phyloP scores from a whole-genome alignment of 2,888 invertebrate genomes.

The Nipponacmea schrenckii region DNA sequence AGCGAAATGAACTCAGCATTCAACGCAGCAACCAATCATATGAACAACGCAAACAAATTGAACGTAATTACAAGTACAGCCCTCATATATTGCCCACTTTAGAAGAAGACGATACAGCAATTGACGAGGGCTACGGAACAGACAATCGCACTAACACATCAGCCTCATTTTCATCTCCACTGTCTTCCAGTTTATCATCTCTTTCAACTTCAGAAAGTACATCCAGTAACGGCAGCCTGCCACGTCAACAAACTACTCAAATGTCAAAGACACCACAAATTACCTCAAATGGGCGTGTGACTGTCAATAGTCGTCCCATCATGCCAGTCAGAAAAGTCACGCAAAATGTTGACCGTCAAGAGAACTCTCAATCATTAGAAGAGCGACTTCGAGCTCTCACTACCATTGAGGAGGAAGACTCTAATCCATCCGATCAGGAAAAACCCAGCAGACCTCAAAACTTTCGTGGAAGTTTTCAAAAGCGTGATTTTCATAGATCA shows the following conservation, averaged over 20 bases:
- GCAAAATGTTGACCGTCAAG: slow-evolving; percentile 13
- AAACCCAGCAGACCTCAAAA: neutral
- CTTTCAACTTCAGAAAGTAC: slow-evolving; percentile 35
- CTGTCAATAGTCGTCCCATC: slow-evolving; percentile 17
- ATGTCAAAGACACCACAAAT: slow-evolving; percentile 19
- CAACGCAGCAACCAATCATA: slow-evolving; percentile 42
- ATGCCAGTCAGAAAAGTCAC: slow-evolving; percentile 20
- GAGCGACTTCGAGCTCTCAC: slow-evolving; percentile 52
- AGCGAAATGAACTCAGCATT: slow-evolving; percentile 42
- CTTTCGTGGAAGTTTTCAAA: neutral
- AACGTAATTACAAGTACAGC: neutral
- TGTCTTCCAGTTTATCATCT: slow-evolving; percentile 52
- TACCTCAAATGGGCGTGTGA: slow-evolving; percentile 20
- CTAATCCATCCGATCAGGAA: neutral
- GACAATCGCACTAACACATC: slow-evolving; percentile 51
- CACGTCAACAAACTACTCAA: neutral
- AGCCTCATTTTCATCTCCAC: slow-evolving; percentile 48
- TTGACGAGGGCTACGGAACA: slow-evolving; percentile 56
- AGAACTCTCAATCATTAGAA: slow-evolving; percentile 30
- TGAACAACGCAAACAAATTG: slow-evolving; percentile 27
- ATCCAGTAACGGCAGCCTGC: slow-evolving; percentile 12
- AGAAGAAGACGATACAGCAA: slow-evolving; percentile 33
- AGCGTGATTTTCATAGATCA: neutral
- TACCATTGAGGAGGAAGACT: slow-evolving; percentile 56
- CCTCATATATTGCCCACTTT: neutral